phyloP scores from a whole-genome alignment of 2,113 vertebrate species.

The Ictidomys tridecemlineatus region DNA sequence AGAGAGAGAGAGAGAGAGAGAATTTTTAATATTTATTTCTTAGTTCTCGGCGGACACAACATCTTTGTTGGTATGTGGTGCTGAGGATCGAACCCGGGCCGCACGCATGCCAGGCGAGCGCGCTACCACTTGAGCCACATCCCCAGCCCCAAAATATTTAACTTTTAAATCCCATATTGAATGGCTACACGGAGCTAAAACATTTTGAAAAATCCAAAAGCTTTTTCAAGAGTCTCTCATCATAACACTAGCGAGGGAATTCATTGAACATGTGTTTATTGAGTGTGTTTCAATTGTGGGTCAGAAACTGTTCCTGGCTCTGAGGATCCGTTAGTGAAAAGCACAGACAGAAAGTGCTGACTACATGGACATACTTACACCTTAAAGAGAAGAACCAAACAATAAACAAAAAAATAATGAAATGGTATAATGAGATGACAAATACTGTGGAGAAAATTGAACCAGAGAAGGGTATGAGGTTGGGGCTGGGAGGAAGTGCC shows the following conservation, averaged over 20 bases:
- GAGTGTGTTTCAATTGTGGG: neutral
- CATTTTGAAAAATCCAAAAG: neutral
- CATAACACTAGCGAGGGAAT: neutral
- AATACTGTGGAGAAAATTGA: neutral
- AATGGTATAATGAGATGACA: neutral
- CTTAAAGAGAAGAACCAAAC: neutral
- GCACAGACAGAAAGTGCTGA: neutral
- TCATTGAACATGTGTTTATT: neutral
- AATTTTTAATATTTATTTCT: too few species aligned
- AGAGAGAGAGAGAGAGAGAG: too few species aligned
- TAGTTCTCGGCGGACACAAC: too few species aligned
- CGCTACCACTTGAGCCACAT: too few species aligned
- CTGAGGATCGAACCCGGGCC: too few species aligned
- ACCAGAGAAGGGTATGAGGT: neutral
- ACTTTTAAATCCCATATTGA: neutral
- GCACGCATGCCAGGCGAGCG: too few species aligned
- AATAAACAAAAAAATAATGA: neutral
- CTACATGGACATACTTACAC: neutral
- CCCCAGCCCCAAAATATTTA: conserved; percentile 2
- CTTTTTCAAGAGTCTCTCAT: neutral
- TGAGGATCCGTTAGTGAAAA: neutral
- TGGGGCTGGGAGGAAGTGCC: rapidly evolving
- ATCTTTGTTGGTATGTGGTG: too few species aligned
- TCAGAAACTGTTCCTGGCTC: neutral
- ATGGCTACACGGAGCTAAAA: neutral